Conservation (phyloP, 2,113 vertebrate species). For the Lagenorhynchus albirostris region DNA sequence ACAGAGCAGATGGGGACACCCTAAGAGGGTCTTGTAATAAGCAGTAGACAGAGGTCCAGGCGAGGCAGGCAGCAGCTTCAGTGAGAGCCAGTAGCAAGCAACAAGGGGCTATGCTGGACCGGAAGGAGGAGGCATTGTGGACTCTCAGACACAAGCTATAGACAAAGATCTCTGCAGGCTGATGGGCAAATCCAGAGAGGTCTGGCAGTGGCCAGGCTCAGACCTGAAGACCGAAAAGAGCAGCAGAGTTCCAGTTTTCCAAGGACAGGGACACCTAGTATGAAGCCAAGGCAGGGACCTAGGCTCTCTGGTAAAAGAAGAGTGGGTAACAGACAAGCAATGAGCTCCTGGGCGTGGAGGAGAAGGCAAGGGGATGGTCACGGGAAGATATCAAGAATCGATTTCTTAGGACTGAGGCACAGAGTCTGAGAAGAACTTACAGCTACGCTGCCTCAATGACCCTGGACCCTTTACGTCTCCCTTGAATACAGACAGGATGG, state of each 20-base stretch:
- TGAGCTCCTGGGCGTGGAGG: background rate
- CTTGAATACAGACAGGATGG: background rate
- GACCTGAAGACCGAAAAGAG: background rate
- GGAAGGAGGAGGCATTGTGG: background rate
- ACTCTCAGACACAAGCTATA: background rate
- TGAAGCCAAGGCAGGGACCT: background rate
- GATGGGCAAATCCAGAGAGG: background rate
- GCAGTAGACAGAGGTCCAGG: background rate
- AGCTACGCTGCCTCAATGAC: background rate
- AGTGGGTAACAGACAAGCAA: background rate
- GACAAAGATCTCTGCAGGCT: background rate
- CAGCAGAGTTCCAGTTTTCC: background rate
- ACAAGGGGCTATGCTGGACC: background rate
- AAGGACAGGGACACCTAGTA: background rate
- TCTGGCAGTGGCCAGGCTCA: background rate
- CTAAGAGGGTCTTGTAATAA: background rate
- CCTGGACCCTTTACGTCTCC: background rate
- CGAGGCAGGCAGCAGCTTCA: background rate
- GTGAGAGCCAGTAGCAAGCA: background rate
- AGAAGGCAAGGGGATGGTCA: background rate
- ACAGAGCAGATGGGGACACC: background rate
- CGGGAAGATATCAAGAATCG: background rate
- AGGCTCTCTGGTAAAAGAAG: background rate
- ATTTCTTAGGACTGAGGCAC: background rate
- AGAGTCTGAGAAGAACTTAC: background rate